Percentiles rank a stretch among this genome's conserved stretches.
phyloP scores from a whole-genome alignment of 2,797 vertebrate species.

The Florisuga fusca region DNA sequence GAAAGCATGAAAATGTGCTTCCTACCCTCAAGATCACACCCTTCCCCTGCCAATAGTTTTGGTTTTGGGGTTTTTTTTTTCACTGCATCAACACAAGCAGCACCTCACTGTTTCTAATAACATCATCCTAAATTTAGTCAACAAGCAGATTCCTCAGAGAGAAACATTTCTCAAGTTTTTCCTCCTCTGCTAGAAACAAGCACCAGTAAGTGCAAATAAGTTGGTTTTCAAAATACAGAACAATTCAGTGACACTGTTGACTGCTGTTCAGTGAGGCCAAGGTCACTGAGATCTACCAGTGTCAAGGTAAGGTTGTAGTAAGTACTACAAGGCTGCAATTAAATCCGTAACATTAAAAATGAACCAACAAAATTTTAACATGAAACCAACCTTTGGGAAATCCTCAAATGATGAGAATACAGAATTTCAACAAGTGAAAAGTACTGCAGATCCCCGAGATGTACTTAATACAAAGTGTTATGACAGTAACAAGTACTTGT shows the following conservation, averaged over 20 bases:
- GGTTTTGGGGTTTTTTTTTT: no score
- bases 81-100: neutral
- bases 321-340: neutral
- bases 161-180: neutral
- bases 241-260: neutral
- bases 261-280: neutral
- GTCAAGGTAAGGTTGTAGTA: neutral
- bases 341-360: neutral
- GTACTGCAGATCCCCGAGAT: neutral
- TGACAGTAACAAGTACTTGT: neutral
- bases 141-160: neutral
- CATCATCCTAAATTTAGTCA: neutral
- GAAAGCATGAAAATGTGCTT: neutral
- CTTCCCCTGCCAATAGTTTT: neutral
- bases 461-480: neutral
- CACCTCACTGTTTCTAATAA: neutral
- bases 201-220: neutral
- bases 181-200: neutral
- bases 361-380: neutral
- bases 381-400: neutral
- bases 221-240: neutral
- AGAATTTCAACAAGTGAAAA: neutral
- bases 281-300: neutral
- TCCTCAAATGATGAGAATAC: rapidly evolving
- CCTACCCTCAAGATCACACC: neutral